Conservation (phyloP, 2,113 vertebrate species). For the Chrysochloris asiatica region DNA sequence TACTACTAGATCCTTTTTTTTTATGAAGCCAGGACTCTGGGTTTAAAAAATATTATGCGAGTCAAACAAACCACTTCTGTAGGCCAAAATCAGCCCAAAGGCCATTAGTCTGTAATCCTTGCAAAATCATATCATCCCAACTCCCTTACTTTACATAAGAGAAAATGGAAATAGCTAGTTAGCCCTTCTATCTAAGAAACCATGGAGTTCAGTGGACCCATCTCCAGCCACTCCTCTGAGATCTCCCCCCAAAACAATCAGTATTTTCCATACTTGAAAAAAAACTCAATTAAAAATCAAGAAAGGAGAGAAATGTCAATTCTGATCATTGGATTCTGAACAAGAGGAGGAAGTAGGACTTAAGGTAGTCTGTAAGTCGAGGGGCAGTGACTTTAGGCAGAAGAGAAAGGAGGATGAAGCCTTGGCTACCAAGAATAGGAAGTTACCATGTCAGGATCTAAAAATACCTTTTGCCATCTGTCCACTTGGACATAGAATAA, state of each 20-base stretch:
- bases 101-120: neutral
- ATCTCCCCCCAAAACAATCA: neutral
- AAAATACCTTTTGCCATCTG: constrained; percentile 81
- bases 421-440: constrained; percentile 80
- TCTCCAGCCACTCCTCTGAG: neutral
- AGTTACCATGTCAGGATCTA: constrained; percentile 80
- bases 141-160: neutral
- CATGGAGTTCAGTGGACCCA: neutral
- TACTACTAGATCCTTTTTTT: neutral
- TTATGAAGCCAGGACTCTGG: neutral
- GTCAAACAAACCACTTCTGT: constrained; percentile 40
- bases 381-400: constrained; percentile 71
- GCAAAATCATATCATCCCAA: neutral
- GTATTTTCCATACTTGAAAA: constrained; percentile 30
- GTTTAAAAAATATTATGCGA: constrained; percentile 52
- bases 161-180: neutral
- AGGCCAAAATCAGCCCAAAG: neutral
- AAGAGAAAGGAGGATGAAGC: constrained; percentile 66
- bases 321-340: too few species aligned
- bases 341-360: neutral
- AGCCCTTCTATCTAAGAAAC: constrained; percentile 31
- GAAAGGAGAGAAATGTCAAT: constrained; percentile 29
- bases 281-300: constrained; percentile 41
- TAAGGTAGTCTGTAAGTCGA: constrained; percentile 52
- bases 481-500: constrained; percentile 77